Evolutionary conservation across 2,113 vertebrate genomes (phyloP).

Genomic region (Anoplopoma fimbria): DNA sequence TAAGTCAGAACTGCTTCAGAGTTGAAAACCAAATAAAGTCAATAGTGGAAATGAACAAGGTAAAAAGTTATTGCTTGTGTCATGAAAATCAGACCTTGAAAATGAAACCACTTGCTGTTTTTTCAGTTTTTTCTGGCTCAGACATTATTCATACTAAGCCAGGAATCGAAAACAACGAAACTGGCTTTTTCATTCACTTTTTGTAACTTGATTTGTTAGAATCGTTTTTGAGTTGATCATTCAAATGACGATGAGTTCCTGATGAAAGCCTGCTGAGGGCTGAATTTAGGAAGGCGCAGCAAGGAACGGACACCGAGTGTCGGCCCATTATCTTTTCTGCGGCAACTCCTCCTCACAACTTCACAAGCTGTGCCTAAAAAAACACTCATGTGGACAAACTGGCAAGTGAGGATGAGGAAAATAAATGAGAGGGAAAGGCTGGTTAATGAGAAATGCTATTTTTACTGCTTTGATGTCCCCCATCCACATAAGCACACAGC

Average conservation of each 20-base stretch:
- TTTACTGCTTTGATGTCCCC: conserved; percentile 86
- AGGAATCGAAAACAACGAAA: conserved; percentile 38
- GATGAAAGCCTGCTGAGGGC: conserved; percentile 59
- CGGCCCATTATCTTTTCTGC: conserved; percentile 67
- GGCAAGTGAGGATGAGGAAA: conserved; percentile 78
- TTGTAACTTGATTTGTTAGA: conserved; percentile 41
- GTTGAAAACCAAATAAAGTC: background rate
- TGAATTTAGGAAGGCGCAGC: conserved; percentile 33
- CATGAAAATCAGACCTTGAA: conserved; percentile 9
- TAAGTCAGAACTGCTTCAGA: background rate
- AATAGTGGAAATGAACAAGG: background rate
- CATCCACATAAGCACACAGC: conserved; percentile 84
- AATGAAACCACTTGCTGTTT: conserved; percentile 23
- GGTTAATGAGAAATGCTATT: conserved; percentile 88
- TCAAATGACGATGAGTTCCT: conserved; percentile 42
- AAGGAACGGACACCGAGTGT: conserved; percentile 55
- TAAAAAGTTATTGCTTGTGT: conserved; percentile 3
- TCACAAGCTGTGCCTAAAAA: conserved; percentile 77
- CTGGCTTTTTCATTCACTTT: conserved; percentile 41
- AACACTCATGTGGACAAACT: conserved; percentile 78
- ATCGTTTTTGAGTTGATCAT: conserved; percentile 45
- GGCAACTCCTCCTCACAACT: conserved; percentile 76
- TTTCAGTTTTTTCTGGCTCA: conserved; percentile 9
- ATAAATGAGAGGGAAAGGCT: conserved; percentile 86
- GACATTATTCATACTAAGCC: conserved; percentile 24